phyloP scores from a whole-genome alignment of 2,113 vertebrate species.

The Equus przewalskii region DNA sequence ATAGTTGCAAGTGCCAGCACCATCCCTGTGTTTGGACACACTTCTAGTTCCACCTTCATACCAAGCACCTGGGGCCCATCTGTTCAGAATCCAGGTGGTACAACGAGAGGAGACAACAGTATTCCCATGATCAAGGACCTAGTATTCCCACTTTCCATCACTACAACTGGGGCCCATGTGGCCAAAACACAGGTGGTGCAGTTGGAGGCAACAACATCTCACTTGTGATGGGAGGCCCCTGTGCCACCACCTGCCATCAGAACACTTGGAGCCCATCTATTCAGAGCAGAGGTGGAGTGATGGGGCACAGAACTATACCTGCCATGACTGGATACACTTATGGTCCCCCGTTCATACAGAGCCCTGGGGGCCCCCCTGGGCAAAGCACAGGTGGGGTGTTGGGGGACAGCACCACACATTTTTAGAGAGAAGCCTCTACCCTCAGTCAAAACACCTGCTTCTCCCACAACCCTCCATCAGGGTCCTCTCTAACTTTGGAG shows the following conservation, averaged over 20 bases:
- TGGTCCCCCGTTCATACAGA: too few relatives aligned
- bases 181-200: too few relatives aligned
- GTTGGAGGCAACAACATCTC: accelerated
- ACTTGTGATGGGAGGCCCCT: too few relatives aligned
- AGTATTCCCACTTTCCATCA: neutral
- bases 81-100: neutral
- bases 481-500: neutral
- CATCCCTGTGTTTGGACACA: neutral
- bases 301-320: neutral
- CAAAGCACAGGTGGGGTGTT: accelerated
- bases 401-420: neutral
- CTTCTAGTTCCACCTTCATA: too few relatives aligned
- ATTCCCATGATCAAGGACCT: too few relatives aligned
- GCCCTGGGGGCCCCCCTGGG: accelerated
- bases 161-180: neutral
- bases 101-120: too few relatives aligned
- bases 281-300: accelerated
- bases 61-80: neutral
- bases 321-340: neutral
- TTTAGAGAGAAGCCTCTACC: neutral
- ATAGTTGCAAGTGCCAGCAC: neutral
- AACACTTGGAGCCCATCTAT: neutral
- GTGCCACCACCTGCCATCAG: accelerated
- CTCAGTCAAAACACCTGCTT: neutral
- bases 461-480: too few relatives aligned